These are phyloP conservation scores for Ichneumoninae sp. DNA, from an alignment of 2,888 invertebrate species.

Conservation along the genomic window DNA sequence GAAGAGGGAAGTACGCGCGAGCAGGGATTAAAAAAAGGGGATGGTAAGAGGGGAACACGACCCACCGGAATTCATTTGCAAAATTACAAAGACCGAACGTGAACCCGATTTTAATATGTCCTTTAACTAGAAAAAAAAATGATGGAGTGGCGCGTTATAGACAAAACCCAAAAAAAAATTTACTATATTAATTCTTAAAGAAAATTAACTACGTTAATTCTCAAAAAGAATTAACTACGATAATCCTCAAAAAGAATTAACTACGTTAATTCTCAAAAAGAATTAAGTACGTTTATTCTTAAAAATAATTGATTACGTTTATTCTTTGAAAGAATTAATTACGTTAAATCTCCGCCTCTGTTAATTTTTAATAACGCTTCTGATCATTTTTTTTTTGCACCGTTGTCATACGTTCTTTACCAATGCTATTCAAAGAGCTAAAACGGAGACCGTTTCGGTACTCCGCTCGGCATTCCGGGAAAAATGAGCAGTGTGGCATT, in stretches of 20 bases:
- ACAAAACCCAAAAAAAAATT: no score
- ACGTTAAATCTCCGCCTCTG: background rate
- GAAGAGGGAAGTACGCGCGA: conserved; percentile 29
- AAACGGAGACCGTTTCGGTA: no score
- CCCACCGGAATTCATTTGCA: conserved; percentile 45
- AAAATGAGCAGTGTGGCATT: background rate
- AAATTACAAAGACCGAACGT: conserved; percentile 47
- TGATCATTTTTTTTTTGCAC: background rate
- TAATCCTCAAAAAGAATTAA: no score
- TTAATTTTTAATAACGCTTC: background rate
- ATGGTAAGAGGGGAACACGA: conserved; percentile 24
- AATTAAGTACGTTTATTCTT: no score
- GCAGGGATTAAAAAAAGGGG: background rate
- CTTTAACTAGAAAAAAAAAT: conserved; percentile 10
- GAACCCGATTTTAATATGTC: conserved; percentile 20
- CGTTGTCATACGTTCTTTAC: background rate
- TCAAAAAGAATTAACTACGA: no score
- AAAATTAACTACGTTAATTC: no score
- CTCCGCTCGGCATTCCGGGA: background rate
- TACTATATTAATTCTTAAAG: background rate
- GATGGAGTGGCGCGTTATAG: background rate
- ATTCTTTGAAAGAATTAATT: no score
- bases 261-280: no score
- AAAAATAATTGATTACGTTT: no score
- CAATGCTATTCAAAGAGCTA: background rate